These are phyloP conservation scores for Sceloporus undulatus DNA, from an alignment of 2,113 vertebrate species.

Conservation along the genomic window DNA sequence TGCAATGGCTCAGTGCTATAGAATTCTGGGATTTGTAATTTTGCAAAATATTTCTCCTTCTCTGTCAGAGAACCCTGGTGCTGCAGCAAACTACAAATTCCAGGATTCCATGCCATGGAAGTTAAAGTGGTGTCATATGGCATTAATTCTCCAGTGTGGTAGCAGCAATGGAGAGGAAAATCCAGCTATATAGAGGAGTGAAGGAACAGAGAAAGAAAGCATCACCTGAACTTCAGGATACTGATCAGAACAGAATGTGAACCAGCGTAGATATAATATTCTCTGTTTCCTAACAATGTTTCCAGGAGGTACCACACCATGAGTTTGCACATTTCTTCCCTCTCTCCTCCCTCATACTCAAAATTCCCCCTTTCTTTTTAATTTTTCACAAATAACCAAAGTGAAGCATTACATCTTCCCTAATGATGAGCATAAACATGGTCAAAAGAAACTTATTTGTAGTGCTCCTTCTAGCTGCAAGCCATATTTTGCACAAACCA, in stretches of 20 bases:
- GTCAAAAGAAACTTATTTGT: neutral
- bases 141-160: too few species aligned
- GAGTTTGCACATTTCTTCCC: neutral
- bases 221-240: neutral
- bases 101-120: too few species aligned
- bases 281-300: neutral
- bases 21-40: too few species aligned
- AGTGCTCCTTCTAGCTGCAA: neutral
- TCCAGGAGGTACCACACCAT: neutral
- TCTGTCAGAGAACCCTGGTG: too few species aligned
- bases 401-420: too few species aligned
- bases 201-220: neutral
- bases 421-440: neutral
- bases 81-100: too few species aligned
- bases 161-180: neutral
- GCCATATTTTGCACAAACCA: neutral
- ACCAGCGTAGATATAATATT: neutral
- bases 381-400: neutral
- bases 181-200: neutral
- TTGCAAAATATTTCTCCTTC: too few species aligned
- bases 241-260: neutral
- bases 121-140: too few species aligned
- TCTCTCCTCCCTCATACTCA: neutral
- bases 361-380: neutral
- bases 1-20: too few species aligned